Evolutionary conservation across 1,140 invertebrate genomes (phyloP).

Genomic region (Anthonomus grandis): DNA sequence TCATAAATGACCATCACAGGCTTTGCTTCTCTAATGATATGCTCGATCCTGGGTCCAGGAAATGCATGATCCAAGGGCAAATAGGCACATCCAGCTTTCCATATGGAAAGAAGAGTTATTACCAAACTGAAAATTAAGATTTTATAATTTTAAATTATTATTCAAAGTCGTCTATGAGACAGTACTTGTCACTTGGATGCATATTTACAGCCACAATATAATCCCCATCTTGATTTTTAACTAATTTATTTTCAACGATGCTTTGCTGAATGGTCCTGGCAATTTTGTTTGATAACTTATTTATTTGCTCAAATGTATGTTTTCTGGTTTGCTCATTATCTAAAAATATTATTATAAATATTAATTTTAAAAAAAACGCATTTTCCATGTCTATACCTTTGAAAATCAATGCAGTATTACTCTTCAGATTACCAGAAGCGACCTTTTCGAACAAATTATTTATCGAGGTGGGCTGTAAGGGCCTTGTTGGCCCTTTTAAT

Average conservation of each 20-base stretch:
- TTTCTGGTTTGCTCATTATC: constrained; percentile 25
- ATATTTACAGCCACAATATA: constrained; percentile 72
- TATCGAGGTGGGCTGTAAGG: constrained; percentile 28
- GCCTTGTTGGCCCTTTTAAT: constrained; percentile 41
- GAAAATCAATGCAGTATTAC: constrained; percentile 41
- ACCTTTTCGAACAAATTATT: constrained; percentile 40
- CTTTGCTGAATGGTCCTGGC: constrained; percentile 31
- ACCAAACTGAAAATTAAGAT: constrained; percentile 54
- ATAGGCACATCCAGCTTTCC: constrained; percentile 80
- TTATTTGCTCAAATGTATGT: constrained; percentile 32
- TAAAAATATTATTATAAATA: not conserved
- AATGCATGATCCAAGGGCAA: constrained; percentile 76
- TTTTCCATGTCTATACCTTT: constrained; percentile 34
- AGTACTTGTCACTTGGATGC: constrained; percentile 60
- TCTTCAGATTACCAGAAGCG: constrained; percentile 18
- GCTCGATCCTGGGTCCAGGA: constrained; percentile 67
- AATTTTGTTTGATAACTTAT: constrained; percentile 36
- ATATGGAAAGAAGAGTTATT: constrained; percentile 65
- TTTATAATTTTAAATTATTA: constrained; percentile 1
- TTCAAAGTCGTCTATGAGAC: not conserved
- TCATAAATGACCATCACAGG: constrained; percentile 70
- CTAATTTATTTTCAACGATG: constrained; percentile 38
- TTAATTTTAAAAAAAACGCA: not conserved
- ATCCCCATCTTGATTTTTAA: constrained; percentile 61
- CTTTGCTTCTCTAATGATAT: constrained; percentile 72